These are phyloP conservation scores for Eupithecia insigniata DNA, from an alignment of 2,888 invertebrate genomes.

Conservation along the genomic window DNA sequence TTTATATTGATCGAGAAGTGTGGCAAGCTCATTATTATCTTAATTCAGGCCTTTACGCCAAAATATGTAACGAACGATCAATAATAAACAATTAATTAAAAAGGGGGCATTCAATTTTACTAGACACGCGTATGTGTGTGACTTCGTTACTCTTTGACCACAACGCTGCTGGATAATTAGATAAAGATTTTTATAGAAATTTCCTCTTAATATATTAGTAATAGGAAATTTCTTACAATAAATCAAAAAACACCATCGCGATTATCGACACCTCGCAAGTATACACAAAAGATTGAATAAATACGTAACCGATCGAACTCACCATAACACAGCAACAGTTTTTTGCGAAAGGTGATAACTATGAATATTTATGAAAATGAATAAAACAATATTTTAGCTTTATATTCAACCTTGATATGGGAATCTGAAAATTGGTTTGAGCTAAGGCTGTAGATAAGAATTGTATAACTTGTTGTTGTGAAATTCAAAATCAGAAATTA, in stretches of 20 bases:
- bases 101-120: neutral
- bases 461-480: constrained; percentile 1
- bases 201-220: no score
- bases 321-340: constrained; percentile 12
- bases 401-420: constrained; percentile 30
- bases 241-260: neutral
- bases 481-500: neutral
- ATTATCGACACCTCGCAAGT: constrained; percentile 8
- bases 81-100: neutral
- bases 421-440: constrained; percentile 17
- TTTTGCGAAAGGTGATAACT: constrained; percentile 10
- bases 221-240: neutral
- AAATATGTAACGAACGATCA: neutral
- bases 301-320: constrained; percentile 12
- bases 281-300: constrained; percentile 13
- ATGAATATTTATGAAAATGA: constrained; percentile 21
- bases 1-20: constrained; percentile 8
- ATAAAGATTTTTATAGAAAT: no score
- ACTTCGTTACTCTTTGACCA: neutral
- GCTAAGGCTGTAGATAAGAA: neutral
- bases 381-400: constrained; percentile 24
- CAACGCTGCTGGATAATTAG: neutral
- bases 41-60: neutral
- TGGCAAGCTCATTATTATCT: neutral
- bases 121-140: neutral